A percentile compares a stretch with the other conserved stretches of the same genome.
These are phyloP conservation scores for Mellilla xanthometata DNA, from an alignment of 2,888 invertebrate species.

Conservation along the genomic window DNA sequence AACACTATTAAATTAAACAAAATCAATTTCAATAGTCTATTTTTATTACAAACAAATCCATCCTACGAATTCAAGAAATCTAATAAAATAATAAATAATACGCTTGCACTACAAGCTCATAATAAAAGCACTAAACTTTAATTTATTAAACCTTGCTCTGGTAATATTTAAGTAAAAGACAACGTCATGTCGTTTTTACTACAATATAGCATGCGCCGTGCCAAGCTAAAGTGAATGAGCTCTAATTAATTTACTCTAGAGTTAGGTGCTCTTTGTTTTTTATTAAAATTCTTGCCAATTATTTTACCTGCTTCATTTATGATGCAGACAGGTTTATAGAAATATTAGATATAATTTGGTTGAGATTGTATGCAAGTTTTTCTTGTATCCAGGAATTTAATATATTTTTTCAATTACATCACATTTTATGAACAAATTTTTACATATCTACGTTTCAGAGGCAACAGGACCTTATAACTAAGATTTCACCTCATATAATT, in stretches of 20 bases:
- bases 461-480: no score
- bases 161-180: constrained; percentile 31
- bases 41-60: no score
- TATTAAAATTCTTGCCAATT: constrained; percentile 27
- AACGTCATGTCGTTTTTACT: constrained; percentile 20
- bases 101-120: neutral
- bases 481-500: no score
- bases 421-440: no score
- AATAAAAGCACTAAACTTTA: constrained; percentile 9
- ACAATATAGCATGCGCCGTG: constrained; percentile 29
- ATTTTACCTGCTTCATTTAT: constrained; percentile 16
- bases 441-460: no score
- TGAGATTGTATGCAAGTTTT: no score
- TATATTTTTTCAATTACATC: no score
- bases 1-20: no score
- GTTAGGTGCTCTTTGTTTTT: constrained; percentile 33
- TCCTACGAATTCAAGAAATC: no score
- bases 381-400: no score
- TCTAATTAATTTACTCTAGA: constrained; percentile 42
- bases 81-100: neutral
- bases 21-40: no score
- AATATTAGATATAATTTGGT: constrained; percentile 4
- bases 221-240: constrained; percentile 19
- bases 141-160: constrained; percentile 12
- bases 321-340: constrained; percentile 10